Evolutionary conservation across 2,797 vertebrate genomes (phyloP).

Genomic region (Sebastes aleutianus): DNA sequence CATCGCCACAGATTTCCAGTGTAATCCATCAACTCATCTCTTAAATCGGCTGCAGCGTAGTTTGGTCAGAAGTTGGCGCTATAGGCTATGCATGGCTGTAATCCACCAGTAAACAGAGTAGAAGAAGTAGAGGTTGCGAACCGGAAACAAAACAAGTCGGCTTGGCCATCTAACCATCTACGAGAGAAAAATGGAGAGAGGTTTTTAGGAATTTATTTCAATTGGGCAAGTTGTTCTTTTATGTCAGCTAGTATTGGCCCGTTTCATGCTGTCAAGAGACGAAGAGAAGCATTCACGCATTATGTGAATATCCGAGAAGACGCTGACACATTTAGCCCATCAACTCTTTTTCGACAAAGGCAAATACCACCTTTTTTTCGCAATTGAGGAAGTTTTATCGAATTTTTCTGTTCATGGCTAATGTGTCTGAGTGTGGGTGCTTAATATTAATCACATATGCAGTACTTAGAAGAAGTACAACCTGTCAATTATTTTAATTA

Average conservation of each 20-base stretch:
- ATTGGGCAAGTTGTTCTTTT: background rate
- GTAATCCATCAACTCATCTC: constrained; percentile 39
- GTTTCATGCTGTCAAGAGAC: too few species aligned
- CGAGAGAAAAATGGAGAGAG: background rate
- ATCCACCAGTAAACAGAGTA: too few species aligned
- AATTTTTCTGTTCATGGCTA: background rate
- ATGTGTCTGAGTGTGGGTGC: background rate
- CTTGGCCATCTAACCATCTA: too few species aligned
- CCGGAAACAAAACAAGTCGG: too few species aligned
- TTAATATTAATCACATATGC: background rate
- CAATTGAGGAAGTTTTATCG: background rate
- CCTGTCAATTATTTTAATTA: background rate
- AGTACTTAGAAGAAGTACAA: background rate
- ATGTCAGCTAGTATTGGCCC: background rate
- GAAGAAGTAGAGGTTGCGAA: too few species aligned
- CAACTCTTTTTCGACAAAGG: background rate
- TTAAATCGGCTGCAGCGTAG: too few species aligned
- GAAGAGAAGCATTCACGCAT: background rate
- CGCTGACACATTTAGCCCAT: background rate
- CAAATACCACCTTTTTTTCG: background rate
- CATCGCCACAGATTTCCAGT: background rate
- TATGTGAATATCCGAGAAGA: background rate
- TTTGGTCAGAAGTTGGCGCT: too few species aligned
- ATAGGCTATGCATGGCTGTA: too few species aligned
- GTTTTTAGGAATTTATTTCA: background rate